Evolutionary conservation across 2,888 invertebrate genomes (phyloP), one percentile per base, ranked within the genome.

Genomic region (Drosophila vallismaia): DNA sequence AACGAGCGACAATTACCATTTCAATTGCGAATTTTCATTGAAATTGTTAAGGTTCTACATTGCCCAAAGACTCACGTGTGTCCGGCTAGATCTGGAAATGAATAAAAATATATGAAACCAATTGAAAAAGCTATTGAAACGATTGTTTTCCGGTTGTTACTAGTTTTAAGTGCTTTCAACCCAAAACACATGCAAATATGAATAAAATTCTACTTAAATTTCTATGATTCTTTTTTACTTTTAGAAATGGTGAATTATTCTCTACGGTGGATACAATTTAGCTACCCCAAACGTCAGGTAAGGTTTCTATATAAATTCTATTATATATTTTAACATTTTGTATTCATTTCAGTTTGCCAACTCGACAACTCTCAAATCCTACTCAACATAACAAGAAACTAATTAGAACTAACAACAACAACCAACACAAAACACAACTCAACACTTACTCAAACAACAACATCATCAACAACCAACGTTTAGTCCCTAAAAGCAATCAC

Each of bases 281-380:
- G 89, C 89, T 91, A 88, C 89, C 84, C 88, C 89, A 88, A 91
- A 88, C 84, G 88, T 81, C 90, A 91, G 91, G 91, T 92, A 71
- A 73, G 81, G 81, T 74, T 0, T 1, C 0, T 0, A 6, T 12
- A 14, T 14, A 14, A 12, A 6, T 12, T 26, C 19, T 26, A 9
- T 12, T 5, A 7, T 2, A n/a, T 28, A 12, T 4, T 12, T 45
- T 33, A 10, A 28, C 12, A 31, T 31, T 4, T 36, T 6, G 12
- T n/a, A 1, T 42, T 33, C 24, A 26, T 77, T 78, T 5, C 77
- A 91, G 91, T 89, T 88, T 79, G 84, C 60, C 77, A 79, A 82
- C 72, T 78, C 88, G 72, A 84, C 82, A 57, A 80, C 64, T 76
- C 77, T 86, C 78, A 80, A 75, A 77, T 81, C 77, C 79, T 79